Evolutionary conservation across 2,797 vertebrate species (phyloP), one percentile per base, ranked within the genome.

Genomic region (Crax fasciolata): DNA sequence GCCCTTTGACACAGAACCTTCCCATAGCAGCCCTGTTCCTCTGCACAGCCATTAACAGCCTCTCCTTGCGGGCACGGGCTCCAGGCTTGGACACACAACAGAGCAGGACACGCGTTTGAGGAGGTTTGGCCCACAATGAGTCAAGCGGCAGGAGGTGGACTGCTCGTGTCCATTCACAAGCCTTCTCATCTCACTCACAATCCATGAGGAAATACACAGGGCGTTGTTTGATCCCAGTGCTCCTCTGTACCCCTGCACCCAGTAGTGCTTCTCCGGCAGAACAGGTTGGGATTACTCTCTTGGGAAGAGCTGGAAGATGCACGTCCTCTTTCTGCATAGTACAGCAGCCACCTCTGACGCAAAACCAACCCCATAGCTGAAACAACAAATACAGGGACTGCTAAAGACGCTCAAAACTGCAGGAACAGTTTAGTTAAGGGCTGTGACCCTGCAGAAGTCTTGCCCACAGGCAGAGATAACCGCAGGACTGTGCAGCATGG

Each of bases 371-470:
- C 49, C 10, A 10, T 61, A 87, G 80, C 39, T 38, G 24, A 67
- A 77, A 35, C 25, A n/a, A 3, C 25, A 70, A 30, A 9, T 5
- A 7, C 11, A 54, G 20, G 14, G 12, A 67, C 28, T 17, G 17
- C 19, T 65, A 35, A 2, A 62, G 48, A 23, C 4, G 6, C 7
- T 49, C 39, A 32, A 38, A 86, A 62, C 7, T 0, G 0, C 19
- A 12, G 0, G 2, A 84, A 16, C 0, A 0, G 25, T 39, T 87
- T 82, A 32, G 38, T 41, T 24, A n/a, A 51, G 14, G n/a, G 75
- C 48, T 51, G 23, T 5, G 11, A 13, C 38, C 46, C 41, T 24
- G 0, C 2, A 15, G 52, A 15, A 76, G 9, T 20, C 30, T 28
- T 79, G 15, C 44, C 21, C 12, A 11, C 14, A 24, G 25, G 49